Evolutionary conservation across 2,888 invertebrate genomes (phyloP).

Genomic region (Calameuta idolon): DNA sequence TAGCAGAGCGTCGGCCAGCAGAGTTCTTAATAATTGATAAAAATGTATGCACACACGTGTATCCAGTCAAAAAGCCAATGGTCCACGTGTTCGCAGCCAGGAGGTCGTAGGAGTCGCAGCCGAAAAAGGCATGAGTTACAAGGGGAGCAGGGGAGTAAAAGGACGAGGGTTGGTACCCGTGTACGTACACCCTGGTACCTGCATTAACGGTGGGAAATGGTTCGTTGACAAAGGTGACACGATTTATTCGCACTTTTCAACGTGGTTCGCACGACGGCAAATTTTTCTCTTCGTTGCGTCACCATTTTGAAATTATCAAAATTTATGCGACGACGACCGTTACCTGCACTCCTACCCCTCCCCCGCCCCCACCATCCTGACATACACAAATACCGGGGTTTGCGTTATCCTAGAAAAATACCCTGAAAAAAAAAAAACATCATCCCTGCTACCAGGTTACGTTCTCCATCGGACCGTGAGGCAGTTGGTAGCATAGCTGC

Average conservation of each 20-base stretch:
- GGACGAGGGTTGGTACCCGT: not conserved
- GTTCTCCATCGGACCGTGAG: not conserved
- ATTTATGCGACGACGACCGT: slow-evolving; percentile 50
- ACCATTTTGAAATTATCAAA: slow-evolving; percentile 63
- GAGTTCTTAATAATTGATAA: slow-evolving; percentile 67
- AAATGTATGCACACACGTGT: slow-evolving; percentile 61
- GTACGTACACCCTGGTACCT: not conserved
- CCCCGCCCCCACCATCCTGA: not conserved
- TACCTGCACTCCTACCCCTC: not conserved
- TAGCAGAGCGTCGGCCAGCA: slow-evolving; percentile 36
- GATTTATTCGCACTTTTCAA: slow-evolving; percentile 66
- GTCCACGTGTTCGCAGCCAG: not conserved
- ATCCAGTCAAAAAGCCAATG: slow-evolving; percentile 36
- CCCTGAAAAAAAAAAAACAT: no score
- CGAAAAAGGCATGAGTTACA: not conserved
- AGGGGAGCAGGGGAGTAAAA: not conserved
- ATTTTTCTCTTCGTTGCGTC: slow-evolving; percentile 64
- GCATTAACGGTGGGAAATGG: not conserved
- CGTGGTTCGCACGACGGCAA: slow-evolving; percentile 39
- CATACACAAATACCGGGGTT: not conserved
- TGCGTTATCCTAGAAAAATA: not conserved
- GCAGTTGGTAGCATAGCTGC: not conserved
- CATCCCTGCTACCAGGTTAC: not conserved
- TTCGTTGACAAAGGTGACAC: slow-evolving; percentile 59
- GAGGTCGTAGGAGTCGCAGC: not conserved